phyloP scores from a whole-genome alignment of 2,113 vertebrate genomes.

The Diphyllodes magnificus region DNA sequence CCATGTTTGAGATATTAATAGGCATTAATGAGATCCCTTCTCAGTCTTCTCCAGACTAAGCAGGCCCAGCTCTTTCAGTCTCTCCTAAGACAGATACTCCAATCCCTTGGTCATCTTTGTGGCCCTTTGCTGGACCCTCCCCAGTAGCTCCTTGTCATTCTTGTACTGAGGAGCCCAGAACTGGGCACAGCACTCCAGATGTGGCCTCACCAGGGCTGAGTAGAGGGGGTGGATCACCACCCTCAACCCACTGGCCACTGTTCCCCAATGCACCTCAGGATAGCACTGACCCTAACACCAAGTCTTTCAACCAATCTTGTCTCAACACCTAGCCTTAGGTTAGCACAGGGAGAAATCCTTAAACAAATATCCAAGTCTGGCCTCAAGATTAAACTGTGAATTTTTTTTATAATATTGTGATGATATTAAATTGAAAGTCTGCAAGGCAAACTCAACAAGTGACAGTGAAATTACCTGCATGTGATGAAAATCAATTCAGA shows the following conservation, averaged over 20 bases:
- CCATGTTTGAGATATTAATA: neutral
- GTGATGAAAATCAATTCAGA: neutral
- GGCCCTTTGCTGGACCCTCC: neutral
- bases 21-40: neutral
- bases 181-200: neutral
- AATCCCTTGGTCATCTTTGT: neutral
- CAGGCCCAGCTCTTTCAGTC: fast-evolving
- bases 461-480: neutral
- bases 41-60: neutral
- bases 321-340: neutral
- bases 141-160: neutral
- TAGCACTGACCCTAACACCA: too few relatives aligned
- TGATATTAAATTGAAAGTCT: neutral
- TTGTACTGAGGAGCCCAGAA: neutral
- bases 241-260: neutral
- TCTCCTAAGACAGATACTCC: neutral
- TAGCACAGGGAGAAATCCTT: neutral
- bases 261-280: neutral
- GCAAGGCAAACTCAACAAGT: neutral
- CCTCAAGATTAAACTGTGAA: neutral
- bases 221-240: neutral
- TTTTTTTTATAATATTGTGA: neutral
- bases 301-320: neutral
- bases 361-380: neutral
- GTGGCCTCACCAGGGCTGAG: neutral